Evolutionary conservation across 2,113 vertebrate species (phyloP).

Genomic region (Marcusenius ussheri): DNA sequence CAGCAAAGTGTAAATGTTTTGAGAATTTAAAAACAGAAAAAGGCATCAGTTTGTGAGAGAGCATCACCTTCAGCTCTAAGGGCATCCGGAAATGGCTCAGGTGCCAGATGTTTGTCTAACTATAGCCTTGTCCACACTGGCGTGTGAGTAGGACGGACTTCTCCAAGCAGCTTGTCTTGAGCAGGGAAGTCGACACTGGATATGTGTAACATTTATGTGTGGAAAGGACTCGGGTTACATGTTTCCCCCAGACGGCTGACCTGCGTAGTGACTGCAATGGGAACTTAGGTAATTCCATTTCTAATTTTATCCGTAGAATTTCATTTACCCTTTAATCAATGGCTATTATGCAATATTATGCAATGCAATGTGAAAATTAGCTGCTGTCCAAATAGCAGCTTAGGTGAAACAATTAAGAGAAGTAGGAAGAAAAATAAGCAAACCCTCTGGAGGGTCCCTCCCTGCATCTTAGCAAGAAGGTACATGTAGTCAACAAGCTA

Average conservation of each 20-base stretch:
- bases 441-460: background rate
- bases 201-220: background rate
- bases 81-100: background rate
- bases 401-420: background rate
- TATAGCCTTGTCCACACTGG: background rate
- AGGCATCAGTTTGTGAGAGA: background rate
- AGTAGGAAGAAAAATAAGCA: background rate
- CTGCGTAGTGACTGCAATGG: background rate
- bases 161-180: background rate
- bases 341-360: background rate
- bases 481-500: background rate
- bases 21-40: background rate
- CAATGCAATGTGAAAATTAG: background rate
- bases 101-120: constrained; percentile 12
- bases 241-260: background rate
- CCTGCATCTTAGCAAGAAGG: background rate
- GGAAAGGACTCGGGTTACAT: background rate
- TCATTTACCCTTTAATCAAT: background rate
- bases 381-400: background rate
- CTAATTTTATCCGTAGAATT: background rate
- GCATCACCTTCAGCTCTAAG: background rate
- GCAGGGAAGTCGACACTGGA: constrained; percentile 2
- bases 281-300: constrained; percentile 3
- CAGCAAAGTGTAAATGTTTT: background rate
- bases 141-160: background rate